Evolutionary conservation across 2,113 vertebrate species (phyloP).

Genomic region (Myiopsitta monachus): DNA sequence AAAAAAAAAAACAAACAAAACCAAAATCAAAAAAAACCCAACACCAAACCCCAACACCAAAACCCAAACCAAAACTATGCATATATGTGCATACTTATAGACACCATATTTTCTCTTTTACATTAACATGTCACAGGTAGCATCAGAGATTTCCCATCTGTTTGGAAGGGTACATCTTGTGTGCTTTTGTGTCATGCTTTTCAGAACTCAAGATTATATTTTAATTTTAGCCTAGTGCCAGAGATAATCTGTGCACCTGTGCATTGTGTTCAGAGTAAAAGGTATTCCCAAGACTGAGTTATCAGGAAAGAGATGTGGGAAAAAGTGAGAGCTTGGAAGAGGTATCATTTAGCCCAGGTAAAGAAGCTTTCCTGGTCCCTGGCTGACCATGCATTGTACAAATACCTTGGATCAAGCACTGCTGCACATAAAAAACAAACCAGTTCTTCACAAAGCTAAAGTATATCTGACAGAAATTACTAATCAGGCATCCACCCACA

Average conservation of each 20-base stretch:
- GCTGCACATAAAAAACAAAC: neutral
- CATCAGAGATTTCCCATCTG: neutral
- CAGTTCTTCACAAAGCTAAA: neutral
- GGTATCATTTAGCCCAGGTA: neutral
- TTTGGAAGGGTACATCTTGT: neutral
- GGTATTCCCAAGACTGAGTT: neutral
- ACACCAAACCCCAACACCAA: no score
- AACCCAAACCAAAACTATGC: neutral
- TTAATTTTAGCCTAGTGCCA: neutral
- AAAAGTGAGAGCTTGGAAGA: neutral
- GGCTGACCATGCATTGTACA: rapidly evolving
- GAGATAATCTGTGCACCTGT: neutral
- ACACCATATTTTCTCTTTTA: neutral
- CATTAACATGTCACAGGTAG: neutral
- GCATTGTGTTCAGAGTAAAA: neutral
- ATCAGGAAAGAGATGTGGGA: neutral
- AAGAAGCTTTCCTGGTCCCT: neutral
- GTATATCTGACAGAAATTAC: neutral
- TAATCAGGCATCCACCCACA: constrained; percentile 36
- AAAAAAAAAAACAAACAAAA: neutral
- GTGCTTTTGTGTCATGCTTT: neutral
- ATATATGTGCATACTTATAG: neutral
- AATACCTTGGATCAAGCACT: neutral
- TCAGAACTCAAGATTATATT: neutral
- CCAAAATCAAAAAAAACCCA: neutral